Percentiles rank a stretch among this genome's conserved stretches.
phyloP scores from a whole-genome alignment of 2,888 invertebrate species.

The Drosophila tripunctata region DNA sequence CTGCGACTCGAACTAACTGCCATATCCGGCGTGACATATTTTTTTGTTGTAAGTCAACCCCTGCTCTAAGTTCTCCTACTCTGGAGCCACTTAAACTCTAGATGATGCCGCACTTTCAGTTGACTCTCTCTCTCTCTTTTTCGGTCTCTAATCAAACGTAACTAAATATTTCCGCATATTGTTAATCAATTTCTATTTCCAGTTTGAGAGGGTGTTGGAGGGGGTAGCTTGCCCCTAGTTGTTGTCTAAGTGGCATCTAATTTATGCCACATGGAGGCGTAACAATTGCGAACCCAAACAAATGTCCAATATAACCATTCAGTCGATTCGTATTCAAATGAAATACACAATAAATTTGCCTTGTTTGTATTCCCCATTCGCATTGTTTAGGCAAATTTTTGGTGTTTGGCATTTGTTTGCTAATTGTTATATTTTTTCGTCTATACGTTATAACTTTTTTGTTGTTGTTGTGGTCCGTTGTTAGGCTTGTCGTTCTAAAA shows the following conservation, averaged over 20 bases:
- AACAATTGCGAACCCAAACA: slow-evolving; percentile 62
- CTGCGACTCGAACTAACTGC: slow-evolving; percentile 52
- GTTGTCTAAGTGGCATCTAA: slow-evolving; percentile 67
- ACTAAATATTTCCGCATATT: slow-evolving; percentile 76
- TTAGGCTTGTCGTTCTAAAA: slow-evolving; percentile 24
- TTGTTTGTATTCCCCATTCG: slow-evolving; percentile 31
- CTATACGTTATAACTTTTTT: slow-evolving; percentile 12
- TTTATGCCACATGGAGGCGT: slow-evolving; percentile 70
- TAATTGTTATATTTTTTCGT: slow-evolving; percentile 48
- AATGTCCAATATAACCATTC: slow-evolving; percentile 43
- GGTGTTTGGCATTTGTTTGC: slow-evolving; percentile 50
- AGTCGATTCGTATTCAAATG: slow-evolving; percentile 47
- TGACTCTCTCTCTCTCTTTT: neutral
- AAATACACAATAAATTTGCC: slow-evolving; percentile 40
- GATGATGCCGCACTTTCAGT: slow-evolving; percentile 50
- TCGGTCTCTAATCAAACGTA: slow-evolving; percentile 58
- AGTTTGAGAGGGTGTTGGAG: neutral
- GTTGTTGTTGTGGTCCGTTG: slow-evolving; percentile 30
- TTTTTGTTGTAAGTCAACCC: slow-evolving; percentile 7
- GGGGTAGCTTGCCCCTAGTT: slow-evolving; percentile 9
- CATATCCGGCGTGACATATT: slow-evolving; percentile 66
- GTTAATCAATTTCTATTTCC: slow-evolving; percentile 64
- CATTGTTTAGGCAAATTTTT: slow-evolving; percentile 57
- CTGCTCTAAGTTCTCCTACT: neutral
- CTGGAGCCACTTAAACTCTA: slow-evolving; percentile 41